Base-by-base conservation (phyloP, 2,888 invertebrate species). In the Thymelicus acteon region DNA sequence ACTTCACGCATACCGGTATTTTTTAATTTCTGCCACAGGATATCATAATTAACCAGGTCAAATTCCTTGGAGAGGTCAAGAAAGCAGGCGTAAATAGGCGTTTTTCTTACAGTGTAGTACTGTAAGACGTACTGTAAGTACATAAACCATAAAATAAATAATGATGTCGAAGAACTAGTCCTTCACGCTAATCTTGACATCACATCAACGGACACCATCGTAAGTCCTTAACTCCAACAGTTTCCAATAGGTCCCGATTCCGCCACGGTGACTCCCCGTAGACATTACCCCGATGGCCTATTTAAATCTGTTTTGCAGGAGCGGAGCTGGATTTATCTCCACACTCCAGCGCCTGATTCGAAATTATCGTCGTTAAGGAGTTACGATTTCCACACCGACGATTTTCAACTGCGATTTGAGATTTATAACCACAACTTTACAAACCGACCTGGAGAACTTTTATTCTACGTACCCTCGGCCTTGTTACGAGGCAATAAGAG, bases 271-370 rank as follows among this genome's bases (percentile, higher is more conserved):
- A 8, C 10, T 44, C 44, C 49, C 40, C 65, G 61, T 67, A 72
- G 68, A 60, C 72, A 78, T 78, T 79, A 78, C 75, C 79, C 74
- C 79, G 78, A 84, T 82, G 82, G 82, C 80, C 85, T 83, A 85
- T 87, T 88, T 83, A 87, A 89, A 89, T 88, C 85, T 88, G 89
- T 86, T 87, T 83, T 62, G 68, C 68, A 47, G n/a, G 47, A 68
- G 24, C 52, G 61, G 63, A 70, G 60, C 69, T 58, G 69, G 57
- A 70, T 64, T 70, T 70, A 70, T 70, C 69, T 70, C 69, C 62
- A 49, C 69, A 64, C 58, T 70, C 69, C 63, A 60, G 24, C 69
- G 69, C 69, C 31, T 49, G 69, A 70, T 70, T 70, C 64, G 58
- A 70, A 70, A 70, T 70, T 70, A 70, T 64, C 64, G 64, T 70